These are phyloP conservation scores for Suillia variegata DNA, from an alignment of 2,888 invertebrate genomes.

Conservation along the genomic window DNA sequence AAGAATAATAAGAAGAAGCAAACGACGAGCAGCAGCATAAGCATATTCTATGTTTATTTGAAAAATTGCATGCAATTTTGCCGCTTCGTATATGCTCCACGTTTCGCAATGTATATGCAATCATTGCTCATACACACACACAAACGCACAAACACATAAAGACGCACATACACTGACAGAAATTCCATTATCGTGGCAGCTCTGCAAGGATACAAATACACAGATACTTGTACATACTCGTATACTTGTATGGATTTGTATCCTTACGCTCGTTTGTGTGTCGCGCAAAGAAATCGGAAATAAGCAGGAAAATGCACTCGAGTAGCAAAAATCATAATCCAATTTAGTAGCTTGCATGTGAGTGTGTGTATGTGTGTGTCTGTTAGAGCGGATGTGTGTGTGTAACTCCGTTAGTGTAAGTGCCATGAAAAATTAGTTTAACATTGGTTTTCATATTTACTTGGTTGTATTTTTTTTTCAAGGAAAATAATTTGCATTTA, in stretches of 20 bases:
- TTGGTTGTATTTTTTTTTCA: no score
- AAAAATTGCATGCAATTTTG: slow-evolving; percentile 23
- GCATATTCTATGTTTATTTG: not conserved
- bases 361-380: not conserved
- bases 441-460: no score
- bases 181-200: slow-evolving; percentile 23
- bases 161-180: no score
- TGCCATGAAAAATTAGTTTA: no score
- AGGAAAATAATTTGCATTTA: no score
- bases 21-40: not conserved
- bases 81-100: slow-evolving; percentile 6
- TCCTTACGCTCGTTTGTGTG: no score
- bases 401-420: no score
- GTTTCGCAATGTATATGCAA: slow-evolving; percentile 38
- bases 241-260: no score
- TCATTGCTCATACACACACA: no score
- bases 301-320: slow-evolving; percentile 32
- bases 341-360: slow-evolving; percentile 14
- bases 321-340: slow-evolving; percentile 19
- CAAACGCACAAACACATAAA: no score
- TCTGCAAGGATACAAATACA: not conserved
- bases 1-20: not conserved
- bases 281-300: no score
- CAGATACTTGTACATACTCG: not conserved
- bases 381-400: no score